Base-by-base conservation (phyloP, 2,113 vertebrate genomes). In the Ictalurus punctatus region DNA sequence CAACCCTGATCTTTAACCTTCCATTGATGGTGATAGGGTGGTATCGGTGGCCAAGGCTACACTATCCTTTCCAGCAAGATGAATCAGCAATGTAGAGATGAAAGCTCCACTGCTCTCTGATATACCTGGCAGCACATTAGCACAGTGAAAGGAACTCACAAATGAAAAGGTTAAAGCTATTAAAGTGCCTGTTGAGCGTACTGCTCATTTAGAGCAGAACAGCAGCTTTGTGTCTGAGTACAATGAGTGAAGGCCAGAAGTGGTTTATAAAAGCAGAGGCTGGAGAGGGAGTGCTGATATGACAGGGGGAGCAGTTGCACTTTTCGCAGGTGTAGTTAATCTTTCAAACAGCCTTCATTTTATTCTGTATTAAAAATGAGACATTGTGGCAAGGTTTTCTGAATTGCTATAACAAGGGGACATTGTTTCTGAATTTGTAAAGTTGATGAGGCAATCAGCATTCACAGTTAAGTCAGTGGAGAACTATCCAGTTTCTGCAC, bases 201-300 rank as follows among this genome's bases (percentile, higher is more conserved):
- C 85, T 86, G 82, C 83, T 91, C 84, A 90, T 90, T 90, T 87
- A 76, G 40, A 90, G 83, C 63, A n/a, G 34, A 83, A 85, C 79
- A 71, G n/a, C 17, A 8, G 67, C 86, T 89, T 78, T 79, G 61
- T 82, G 81, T 87, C 34, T 40, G 3, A 65, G 61, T 44, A 86
- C 44, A 69, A 82, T 23, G 82, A 76, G 83, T n/a, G 3, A 83
- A 0, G 17, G n/a, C 78, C 16, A 69, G 27, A 59, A 44, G 79
- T 65, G 25, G 65, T 21, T 21, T 71, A 21, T 59, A 59, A 83
- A 82, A 83, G 63, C n/a, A 71, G 13, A 58, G 74, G 67, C 14
- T 37, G 58, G 30, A 86, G 65, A 87, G 56, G 8, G 3, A 27
- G 25, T 82, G 14, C 76, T 25, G 69, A 3, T 8, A 52, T 25